A percentile compares a stretch with the other conserved stretches of the same genome.
These are phyloP conservation scores for Eutrigla gurnardus DNA, from an alignment of 2,797 vertebrate genomes.

Conservation along the genomic window DNA sequence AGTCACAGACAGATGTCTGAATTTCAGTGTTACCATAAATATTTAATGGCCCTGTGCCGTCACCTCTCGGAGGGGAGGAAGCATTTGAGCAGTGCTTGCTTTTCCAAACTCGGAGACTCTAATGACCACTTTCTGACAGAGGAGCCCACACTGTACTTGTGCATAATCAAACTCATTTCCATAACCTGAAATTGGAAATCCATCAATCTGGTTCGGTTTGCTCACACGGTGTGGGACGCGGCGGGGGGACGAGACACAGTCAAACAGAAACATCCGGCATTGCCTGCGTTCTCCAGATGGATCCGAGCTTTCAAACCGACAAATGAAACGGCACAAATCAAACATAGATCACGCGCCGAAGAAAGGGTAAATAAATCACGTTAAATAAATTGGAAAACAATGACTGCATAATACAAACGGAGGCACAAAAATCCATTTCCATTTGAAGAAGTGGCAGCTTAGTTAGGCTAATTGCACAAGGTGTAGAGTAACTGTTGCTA, in stretches of 20 bases:
- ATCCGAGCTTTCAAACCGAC: constrained; percentile 29
- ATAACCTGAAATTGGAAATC: constrained; percentile 40
- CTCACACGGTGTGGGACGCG: not conserved
- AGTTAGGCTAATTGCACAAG: constrained; percentile 63
- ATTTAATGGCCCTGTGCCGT: constrained; percentile 63
- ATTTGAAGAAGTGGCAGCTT: constrained; percentile 60
- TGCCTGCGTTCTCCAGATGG: constrained; percentile 12
- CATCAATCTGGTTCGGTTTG: constrained; percentile 14
- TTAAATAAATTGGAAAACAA: not conserved
- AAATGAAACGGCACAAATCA: constrained; percentile 33
- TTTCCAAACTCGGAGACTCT: constrained; percentile 34
- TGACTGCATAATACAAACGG: constrained; percentile 36
- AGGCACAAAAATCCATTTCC: constrained; percentile 57
- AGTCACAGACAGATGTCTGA: constrained; percentile 56
- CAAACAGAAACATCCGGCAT: not conserved
- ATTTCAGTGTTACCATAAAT: constrained; percentile 68
- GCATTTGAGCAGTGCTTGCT: constrained; percentile 27
- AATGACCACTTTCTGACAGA: constrained; percentile 46
- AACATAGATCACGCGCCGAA: constrained; percentile 22
- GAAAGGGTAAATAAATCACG: constrained; percentile 36
- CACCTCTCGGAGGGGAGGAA: constrained; percentile 49
- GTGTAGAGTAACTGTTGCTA: constrained; percentile 37
- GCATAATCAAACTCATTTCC: constrained; percentile 42
- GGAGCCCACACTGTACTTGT: constrained; percentile 20
- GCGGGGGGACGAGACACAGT: constrained; percentile 7